A percentile compares a stretch with the other conserved stretches of the same genome.
Conservation (phyloP, 2,797 vertebrate genomes). For the Leucoraja ocellata region DNA sequence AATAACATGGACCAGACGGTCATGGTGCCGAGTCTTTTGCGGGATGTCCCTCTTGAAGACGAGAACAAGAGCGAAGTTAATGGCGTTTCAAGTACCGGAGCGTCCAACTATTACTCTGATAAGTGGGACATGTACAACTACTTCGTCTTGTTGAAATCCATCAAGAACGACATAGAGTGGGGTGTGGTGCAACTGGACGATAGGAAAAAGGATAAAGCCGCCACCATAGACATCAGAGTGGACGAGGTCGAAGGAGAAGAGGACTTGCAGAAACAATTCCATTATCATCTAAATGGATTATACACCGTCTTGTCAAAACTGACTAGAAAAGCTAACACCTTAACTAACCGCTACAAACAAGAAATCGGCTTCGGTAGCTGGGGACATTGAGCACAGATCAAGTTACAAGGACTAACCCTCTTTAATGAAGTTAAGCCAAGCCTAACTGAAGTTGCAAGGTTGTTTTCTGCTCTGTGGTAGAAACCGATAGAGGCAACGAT, state of each 20-base stretch:
- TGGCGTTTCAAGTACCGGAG: slow-evolving; percentile 52
- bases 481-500: slow-evolving; percentile 5
- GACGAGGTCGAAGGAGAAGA: slow-evolving; percentile 65
- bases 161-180: slow-evolving; percentile 90
- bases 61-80: slow-evolving; percentile 55
- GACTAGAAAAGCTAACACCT: slow-evolving; percentile 77
- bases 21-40: slow-evolving; percentile 89
- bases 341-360: slow-evolving; percentile 85
- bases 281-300: slow-evolving; percentile 79
- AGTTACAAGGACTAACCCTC: neutral
- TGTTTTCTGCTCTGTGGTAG: slow-evolving; percentile 24
- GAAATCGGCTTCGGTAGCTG: slow-evolving; percentile 82
- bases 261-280: slow-evolving; percentile 81
- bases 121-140: slow-evolving; percentile 88
- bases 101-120: slow-evolving; percentile 59
- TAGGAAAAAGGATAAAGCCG: slow-evolving; percentile 57
- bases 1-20: slow-evolving; percentile 98
- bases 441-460: slow-evolving; percentile 27
- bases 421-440: slow-evolving; percentile 40
- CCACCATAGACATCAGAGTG: slow-evolving; percentile 55
- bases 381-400: slow-evolving; percentile 57
- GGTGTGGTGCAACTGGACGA: slow-evolving; percentile 72
- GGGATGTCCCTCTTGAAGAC: slow-evolving; percentile 84
- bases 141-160: slow-evolving; percentile 88
- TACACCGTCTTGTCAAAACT: slow-evolving; percentile 78